Percentiles rank a stretch among this genome's conserved stretches.
Conservation (phyloP, 2,888 invertebrate genomes). For the Pseudococcus viburni region DNA sequence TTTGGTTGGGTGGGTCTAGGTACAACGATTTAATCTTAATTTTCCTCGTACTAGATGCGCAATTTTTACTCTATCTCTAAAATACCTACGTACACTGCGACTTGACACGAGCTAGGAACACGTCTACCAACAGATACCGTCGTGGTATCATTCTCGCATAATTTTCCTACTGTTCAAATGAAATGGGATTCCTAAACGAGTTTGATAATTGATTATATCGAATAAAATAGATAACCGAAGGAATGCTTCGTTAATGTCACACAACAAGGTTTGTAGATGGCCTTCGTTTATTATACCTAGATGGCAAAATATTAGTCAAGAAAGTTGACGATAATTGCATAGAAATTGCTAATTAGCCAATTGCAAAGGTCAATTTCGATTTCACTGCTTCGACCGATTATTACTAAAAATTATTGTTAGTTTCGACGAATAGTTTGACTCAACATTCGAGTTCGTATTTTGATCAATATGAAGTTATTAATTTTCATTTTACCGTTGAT, state of each 20-base stretch:
- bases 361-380: slow-evolving; percentile 23
- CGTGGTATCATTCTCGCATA: too few species aligned
- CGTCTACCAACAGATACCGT: too few species aligned
- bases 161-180: not conserved
- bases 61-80: too few species aligned
- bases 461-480: slow-evolving; percentile 33
- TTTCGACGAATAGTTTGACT: not conserved
- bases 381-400: not conserved
- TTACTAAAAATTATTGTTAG: not conserved
- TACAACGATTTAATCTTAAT: too few species aligned
- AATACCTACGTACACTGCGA: too few species aligned
- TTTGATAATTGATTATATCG: not conserved
- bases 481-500: not conserved
- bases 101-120: too few species aligned
- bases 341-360: slow-evolving; percentile 20
- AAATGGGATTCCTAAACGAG: not conserved
- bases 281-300: slow-evolving; percentile 25
- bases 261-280: slow-evolving; percentile 29
- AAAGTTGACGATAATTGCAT: slow-evolving; percentile 39
- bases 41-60: too few species aligned
- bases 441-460: not conserved
- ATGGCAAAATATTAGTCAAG: not conserved
- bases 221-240: not conserved
- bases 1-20: too few species aligned
- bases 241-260: not conserved